Base-by-base conservation (phyloP, 2,888 invertebrate genomes). In the Phytoseiulus persimilis region DNA sequence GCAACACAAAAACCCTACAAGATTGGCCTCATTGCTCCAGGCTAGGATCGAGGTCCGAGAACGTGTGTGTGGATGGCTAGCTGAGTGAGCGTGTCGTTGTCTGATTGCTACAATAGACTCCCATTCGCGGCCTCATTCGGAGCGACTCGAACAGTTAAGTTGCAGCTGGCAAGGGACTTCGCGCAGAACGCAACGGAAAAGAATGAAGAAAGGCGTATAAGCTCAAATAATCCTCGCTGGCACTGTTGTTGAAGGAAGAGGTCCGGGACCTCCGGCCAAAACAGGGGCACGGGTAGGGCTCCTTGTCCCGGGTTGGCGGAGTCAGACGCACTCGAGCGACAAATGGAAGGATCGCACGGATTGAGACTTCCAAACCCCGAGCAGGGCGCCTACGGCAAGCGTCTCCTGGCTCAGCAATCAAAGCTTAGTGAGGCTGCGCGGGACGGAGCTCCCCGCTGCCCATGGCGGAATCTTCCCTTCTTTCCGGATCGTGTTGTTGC, bases 281-380 rank as follows among this genome's bases (percentile, higher is more conserved):
- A 65, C 23, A 28, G 28, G 28, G 65, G 65, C 11, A 3, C 9
- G 39, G 39, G 18, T 6, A 14, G 65, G 65, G 65, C 65, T 65
- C 65, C 14, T 14, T 23, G 23, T 23, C 65, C 28, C 65, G 65
- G 28, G 65, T 23, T 65, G 39, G 87, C 45, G 23, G 33, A 45
- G 33, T 6, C 31, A n/a, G 32, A 45, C 5, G 87, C 87, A 45
- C n/a, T 87, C 87, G 45, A 45, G 87, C 87, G 87, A 45, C 39
- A 87, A 87, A 87, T 87, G 87, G 87, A 87, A 87, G 87, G 23
- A 87, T 87, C 32, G 87, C 32, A 0, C 39, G 33, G 87, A 87
- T 32, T 33, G 87, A 87, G 87, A 87, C 87, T 33, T 65, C 18
- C 65, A 65, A 65, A 65, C 5, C 65, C 18, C 65, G 65, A 23